phyloP scores from a whole-genome alignment of 2,113 vertebrate species.

The Daphoenositta chrysoptera region DNA sequence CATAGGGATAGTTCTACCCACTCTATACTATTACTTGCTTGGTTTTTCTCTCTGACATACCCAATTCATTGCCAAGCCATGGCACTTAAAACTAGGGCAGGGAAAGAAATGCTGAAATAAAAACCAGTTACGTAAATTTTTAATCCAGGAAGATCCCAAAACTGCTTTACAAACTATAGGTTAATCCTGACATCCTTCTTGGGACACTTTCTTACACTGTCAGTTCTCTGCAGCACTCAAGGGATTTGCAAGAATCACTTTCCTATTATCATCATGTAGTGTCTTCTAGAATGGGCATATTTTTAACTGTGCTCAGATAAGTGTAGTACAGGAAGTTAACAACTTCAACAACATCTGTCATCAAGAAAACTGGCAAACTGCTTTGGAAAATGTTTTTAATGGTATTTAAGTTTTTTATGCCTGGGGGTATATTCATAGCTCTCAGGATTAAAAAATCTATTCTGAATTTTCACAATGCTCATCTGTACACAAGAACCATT shows the following conservation, averaged over 20 bases:
- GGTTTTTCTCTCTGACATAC: neutral
- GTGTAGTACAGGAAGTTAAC: neutral
- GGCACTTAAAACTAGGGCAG: neutral
- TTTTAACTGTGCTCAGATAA: neutral
- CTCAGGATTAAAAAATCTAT: neutral
- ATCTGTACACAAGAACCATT: neutral
- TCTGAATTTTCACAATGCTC: neutral
- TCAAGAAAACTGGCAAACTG: neutral
- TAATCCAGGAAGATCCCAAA: neutral
- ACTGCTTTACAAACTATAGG: neutral
- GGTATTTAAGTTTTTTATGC: neutral
- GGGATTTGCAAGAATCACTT: neutral
- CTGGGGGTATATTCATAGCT: neutral
- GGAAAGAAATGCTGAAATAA: neutral
- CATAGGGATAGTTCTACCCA: neutral
- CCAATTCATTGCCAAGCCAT: neutral
- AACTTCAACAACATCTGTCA: neutral
- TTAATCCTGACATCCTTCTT: neutral
- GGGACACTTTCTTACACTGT: neutral
- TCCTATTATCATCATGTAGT: neutral
- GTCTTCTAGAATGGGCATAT: neutral
- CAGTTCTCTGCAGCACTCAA: neutral
- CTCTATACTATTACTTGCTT: neutral
- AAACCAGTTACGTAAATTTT: neutral
- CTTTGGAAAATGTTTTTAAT: neutral